Percentiles rank a stretch among this genome's conserved stretches.
Evolutionary conservation across 2,888 invertebrate genomes (phyloP).

Genomic region (Drosophila borealis): DNA sequence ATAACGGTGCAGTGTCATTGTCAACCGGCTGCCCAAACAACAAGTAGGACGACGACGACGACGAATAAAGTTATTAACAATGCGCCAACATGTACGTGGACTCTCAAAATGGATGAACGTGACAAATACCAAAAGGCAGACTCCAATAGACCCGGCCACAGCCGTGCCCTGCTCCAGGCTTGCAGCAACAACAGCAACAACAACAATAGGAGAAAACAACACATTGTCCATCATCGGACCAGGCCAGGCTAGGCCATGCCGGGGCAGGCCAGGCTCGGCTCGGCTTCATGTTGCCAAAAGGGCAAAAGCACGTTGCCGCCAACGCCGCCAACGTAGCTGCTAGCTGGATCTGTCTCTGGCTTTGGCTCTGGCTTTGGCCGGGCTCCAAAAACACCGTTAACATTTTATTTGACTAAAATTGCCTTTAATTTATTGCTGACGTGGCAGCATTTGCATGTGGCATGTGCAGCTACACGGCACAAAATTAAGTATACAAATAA

Average conservation of each 20-base stretch:
- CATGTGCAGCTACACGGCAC: conserved; percentile 35
- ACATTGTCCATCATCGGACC: conserved; percentile 71
- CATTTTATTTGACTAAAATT: conserved; percentile 81
- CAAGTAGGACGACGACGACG: conserved; percentile 68
- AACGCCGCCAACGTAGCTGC: conserved; percentile 55
- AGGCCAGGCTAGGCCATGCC: conserved; percentile 16
- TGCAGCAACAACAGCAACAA: conserved; percentile 20
- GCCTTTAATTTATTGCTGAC: conserved; percentile 81
- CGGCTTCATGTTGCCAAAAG: conserved; percentile 69
- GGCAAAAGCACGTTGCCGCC: conserved; percentile 60
- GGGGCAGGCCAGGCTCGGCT: conserved; percentile 26
- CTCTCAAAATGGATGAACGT: conserved; percentile 83
- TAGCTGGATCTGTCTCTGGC: conserved; percentile 9
- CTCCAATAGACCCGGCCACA: conserved; percentile 5
- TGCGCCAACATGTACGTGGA: conserved; percentile 81
- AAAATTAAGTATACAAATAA: conserved; percentile 2
- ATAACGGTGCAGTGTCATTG: conserved; percentile 79
- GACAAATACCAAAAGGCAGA: conserved; percentile 80
- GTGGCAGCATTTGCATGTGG: conserved; percentile 59
- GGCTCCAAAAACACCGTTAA: conserved; percentile 63
- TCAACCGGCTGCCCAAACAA: conserved; percentile 52
- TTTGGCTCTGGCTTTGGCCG: conserved; percentile 20
- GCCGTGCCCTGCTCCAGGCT: conserved; percentile 22
- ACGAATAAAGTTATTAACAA: conserved; percentile 82
- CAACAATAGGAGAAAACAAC: conserved; percentile 31